Evolutionary conservation across 1,140 invertebrate species (phyloP).

Genomic region (Hetaerina americana): DNA sequence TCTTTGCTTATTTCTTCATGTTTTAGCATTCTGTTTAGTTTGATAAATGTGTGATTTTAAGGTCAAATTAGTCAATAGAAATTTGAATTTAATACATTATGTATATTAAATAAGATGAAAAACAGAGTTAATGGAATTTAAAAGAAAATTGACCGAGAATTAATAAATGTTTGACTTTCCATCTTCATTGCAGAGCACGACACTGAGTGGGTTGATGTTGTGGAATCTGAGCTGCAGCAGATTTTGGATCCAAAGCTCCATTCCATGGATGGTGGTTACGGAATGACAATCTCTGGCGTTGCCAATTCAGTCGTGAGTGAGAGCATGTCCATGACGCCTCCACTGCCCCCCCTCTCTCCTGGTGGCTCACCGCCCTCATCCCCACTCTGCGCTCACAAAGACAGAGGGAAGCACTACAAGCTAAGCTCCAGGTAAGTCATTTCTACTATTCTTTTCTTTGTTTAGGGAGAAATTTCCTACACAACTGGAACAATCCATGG

Average conservation of each 20-base stretch:
- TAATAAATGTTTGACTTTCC: no score
- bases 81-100: no score
- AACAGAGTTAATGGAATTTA: no score
- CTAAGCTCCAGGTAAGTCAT: background rate
- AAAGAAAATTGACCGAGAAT: no score
- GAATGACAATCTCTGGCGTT: conserved; percentile 20
- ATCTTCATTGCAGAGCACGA: conserved; percentile 38
- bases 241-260: conserved; percentile 56
- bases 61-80: no score
- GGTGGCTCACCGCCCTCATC: conserved; percentile 34
- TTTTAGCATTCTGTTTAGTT: no score
- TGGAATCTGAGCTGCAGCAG: conserved; percentile 62
- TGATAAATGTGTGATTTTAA: no score
- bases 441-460: no score
- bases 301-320: conserved; percentile 43
- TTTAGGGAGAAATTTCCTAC: no score
- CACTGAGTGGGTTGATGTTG: conserved; percentile 70
- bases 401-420: background rate
- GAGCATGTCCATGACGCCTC: conserved; percentile 58
- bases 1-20: no score
- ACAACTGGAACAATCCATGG: no score
- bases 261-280: conserved; percentile 32
- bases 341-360: conserved; percentile 59
- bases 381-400: background rate
- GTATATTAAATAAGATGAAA: no score